These are phyloP conservation scores for Xiphophorus maculatus DNA, from an alignment of 2,113 vertebrate genomes.

Conservation along the genomic window DNA sequence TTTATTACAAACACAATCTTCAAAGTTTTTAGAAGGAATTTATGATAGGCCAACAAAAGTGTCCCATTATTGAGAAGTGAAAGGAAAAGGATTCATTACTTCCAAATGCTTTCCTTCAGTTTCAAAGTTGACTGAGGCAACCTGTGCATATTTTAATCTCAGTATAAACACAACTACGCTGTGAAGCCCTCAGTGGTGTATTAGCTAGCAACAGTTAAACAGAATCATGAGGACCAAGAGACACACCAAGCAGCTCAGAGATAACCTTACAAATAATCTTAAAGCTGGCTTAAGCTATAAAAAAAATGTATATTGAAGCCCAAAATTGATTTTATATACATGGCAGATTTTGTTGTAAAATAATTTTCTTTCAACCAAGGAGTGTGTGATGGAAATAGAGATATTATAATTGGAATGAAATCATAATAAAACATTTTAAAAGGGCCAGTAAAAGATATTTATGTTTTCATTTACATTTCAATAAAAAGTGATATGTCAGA, in stretches of 20 bases:
- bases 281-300: neutral
- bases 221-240: neutral
- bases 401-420: neutral
- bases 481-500: neutral
- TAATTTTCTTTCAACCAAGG: neutral
- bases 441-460: neutral
- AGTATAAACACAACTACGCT: too few species aligned
- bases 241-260: neutral
- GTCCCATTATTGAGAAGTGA: neutral
- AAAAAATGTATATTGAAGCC: neutral
- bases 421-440: neutral
- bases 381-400: neutral
- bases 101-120: neutral
- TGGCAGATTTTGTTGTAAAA: neutral
- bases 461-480: neutral
- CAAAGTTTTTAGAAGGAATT: neutral
- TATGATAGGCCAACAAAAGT: neutral
- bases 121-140: too few species aligned
- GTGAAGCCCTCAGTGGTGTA: too few species aligned
- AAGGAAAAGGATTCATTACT: neutral
- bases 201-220: neutral
- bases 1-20: neutral
- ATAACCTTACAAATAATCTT: neutral
- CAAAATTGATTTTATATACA: neutral
- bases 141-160: too few species aligned